These are phyloP conservation scores for Camponotus floridanus DNA, from an alignment of 1,140 invertebrate genomes.

Conservation along the genomic window DNA sequence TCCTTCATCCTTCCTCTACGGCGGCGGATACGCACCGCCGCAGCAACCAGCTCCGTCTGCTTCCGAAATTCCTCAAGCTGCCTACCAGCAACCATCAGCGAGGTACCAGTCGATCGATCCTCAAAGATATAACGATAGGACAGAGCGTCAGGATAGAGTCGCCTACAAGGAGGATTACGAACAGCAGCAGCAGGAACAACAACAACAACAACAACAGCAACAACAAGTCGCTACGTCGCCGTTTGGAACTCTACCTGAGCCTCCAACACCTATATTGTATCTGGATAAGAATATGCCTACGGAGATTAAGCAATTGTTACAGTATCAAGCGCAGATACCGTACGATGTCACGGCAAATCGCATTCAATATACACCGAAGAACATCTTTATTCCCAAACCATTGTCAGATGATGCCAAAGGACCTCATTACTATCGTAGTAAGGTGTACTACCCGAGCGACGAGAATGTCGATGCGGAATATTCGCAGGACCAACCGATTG, in stretches of 20 bases:
- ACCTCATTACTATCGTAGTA: conserved; percentile 78
- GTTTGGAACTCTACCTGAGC: conserved; percentile 14
- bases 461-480: conserved; percentile 58
- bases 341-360: conserved; percentile 84
- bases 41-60: conserved; percentile 22
- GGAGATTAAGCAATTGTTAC: conserved; percentile 80
- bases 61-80: background rate
- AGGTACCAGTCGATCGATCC: conserved; percentile 43
- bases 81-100: conserved; percentile 28
- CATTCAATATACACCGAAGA: conserved; percentile 81
- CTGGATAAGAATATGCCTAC: conserved; percentile 78
- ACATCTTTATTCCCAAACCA: conserved; percentile 80
- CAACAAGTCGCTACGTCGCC: conserved; percentile 52
- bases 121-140: conserved; percentile 12
- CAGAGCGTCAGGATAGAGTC: conserved; percentile 55
- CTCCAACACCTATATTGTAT: conserved; percentile 16
- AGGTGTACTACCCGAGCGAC: conserved; percentile 78
- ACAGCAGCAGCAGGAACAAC: conserved; percentile 37
- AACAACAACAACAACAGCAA: conserved; percentile 42
- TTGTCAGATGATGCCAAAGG: conserved; percentile 76
- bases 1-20: conserved; percentile 79
- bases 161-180: conserved; percentile 72
- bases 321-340: conserved; percentile 82
- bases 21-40: conserved; percentile 32
- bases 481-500: conserved; percentile 52